phyloP scores from a whole-genome alignment of 2,888 invertebrate genomes.

The Formica aserva region DNA sequence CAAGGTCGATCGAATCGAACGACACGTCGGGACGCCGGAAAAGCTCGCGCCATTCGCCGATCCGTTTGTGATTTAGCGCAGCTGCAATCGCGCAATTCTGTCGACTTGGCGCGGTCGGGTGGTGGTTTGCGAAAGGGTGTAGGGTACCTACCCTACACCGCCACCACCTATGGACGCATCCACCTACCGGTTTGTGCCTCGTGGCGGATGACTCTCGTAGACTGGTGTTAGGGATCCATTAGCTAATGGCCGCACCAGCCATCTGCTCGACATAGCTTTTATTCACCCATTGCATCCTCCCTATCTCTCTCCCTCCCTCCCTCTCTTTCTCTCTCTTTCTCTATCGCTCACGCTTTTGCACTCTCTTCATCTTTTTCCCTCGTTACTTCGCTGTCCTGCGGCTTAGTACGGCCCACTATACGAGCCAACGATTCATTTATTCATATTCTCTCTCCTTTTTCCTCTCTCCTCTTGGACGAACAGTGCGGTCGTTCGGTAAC shows the following conservation, averaged over 20 bases:
- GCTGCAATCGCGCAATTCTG: conserved; percentile 70
- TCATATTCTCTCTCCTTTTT: conserved; percentile 66
- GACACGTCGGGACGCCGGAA: conserved; percentile 55
- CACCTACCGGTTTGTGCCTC: conserved; percentile 73
- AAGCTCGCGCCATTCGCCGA: conserved; percentile 60
- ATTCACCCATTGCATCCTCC: conserved; percentile 71
- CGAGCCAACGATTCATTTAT: conserved; percentile 74
- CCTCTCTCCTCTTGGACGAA: not conserved
- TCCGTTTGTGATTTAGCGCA: conserved; percentile 75
- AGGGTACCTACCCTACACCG: conserved; percentile 50
- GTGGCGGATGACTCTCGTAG: conserved; percentile 75
- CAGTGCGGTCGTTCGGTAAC: conserved; percentile 19
- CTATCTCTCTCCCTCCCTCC: conserved; percentile 29
- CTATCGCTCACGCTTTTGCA: not conserved
- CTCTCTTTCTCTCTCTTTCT: not conserved
- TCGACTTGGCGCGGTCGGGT: conserved; percentile 54
- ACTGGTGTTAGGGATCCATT: conserved; percentile 83
- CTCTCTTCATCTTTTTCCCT: conserved; percentile 65
- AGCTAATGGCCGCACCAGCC: conserved; percentile 84
- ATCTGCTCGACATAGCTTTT: conserved; percentile 83
- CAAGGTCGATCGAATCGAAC: conserved; percentile 60
- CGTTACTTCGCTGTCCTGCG: conserved; percentile 58
- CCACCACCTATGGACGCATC: conserved; percentile 66
- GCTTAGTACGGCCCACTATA: conserved; percentile 63
- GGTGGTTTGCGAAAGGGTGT: conserved; percentile 65